phyloP scores from a whole-genome alignment of 2,113 vertebrate species.

The Dolichallabes microphthalmus region DNA sequence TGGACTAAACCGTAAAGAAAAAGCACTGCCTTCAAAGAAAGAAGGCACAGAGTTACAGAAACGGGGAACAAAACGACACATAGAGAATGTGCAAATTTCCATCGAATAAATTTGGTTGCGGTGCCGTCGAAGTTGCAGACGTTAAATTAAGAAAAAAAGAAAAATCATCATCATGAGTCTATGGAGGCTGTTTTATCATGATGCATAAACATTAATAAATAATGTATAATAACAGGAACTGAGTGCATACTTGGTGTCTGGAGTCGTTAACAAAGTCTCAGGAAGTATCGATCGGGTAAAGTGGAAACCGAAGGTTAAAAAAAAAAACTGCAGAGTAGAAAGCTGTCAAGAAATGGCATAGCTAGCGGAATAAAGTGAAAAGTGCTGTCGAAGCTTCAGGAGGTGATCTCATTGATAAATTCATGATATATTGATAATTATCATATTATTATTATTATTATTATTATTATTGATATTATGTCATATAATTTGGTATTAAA shows the following conservation, averaged over 20 bases:
- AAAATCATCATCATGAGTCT: neutral
- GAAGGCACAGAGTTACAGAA: neutral
- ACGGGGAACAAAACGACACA: neutral
- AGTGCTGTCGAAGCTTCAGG: neutral
- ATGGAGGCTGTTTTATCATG: neutral
- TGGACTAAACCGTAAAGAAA: neutral
- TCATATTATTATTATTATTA: neutral
- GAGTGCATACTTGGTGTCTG: neutral
- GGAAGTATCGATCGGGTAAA: neutral
- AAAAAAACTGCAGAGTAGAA: neutral
- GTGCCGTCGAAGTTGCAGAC: neutral
- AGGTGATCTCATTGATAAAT: neutral
- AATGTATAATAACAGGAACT: neutral
- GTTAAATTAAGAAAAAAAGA: neutral
- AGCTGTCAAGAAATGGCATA: neutral
- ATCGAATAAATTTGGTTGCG: neutral
- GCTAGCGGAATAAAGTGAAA: constrained; percentile 25
- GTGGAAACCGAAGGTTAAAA: neutral
- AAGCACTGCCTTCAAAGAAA: neutral
- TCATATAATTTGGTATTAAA: neutral
- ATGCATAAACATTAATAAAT: constrained; percentile 22
- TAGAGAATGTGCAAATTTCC: neutral
- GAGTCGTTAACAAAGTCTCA: neutral
- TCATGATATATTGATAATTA: neutral
- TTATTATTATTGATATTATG: neutral